Conservation (phyloP, 2,113 vertebrate species). For the Hippolais icterina region DNA sequence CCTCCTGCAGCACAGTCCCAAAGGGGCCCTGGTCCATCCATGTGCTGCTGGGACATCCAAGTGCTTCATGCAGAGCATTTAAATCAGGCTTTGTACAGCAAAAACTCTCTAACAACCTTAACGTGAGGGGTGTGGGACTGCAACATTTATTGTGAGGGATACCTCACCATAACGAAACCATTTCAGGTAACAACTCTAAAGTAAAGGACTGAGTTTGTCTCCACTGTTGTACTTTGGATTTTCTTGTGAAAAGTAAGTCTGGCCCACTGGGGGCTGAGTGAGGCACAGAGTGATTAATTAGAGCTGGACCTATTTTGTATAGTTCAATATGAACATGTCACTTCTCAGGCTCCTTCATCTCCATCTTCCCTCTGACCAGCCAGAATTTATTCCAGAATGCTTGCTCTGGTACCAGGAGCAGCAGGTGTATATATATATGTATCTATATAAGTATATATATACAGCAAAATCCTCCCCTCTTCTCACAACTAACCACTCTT, state of each 20-base stretch:
- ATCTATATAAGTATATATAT: no score
- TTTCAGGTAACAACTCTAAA: not conserved
- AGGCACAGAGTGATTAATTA: not conserved
- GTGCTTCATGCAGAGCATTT: not conserved
- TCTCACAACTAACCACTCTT: not conserved
- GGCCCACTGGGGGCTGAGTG: not conserved
- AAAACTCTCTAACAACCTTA: rapidly evolving
- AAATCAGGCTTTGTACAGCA: rapidly evolving
- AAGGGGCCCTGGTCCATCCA: rapidly evolving
- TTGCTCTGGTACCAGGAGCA: not conserved
- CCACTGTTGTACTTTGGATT: not conserved
- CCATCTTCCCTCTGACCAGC: not conserved
- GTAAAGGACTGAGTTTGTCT: not conserved
- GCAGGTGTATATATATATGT: rapidly evolving
- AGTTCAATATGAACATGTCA: not conserved
- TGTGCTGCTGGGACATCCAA: rapidly evolving
- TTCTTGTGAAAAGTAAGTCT: not conserved
- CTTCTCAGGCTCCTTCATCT: not conserved
- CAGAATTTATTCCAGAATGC: not conserved
- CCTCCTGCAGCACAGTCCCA: not conserved
- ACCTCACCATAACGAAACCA: rapidly evolving
- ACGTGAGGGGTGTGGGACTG: rapidly evolving
- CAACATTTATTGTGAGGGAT: rapidly evolving
- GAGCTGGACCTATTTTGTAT: rapidly evolving
- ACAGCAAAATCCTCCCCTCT: not conserved